Evolutionary conservation across 2,888 invertebrate species (phyloP), one percentile per base, ranked within the genome.

Genomic region (Pristionchus mayeri): DNA sequence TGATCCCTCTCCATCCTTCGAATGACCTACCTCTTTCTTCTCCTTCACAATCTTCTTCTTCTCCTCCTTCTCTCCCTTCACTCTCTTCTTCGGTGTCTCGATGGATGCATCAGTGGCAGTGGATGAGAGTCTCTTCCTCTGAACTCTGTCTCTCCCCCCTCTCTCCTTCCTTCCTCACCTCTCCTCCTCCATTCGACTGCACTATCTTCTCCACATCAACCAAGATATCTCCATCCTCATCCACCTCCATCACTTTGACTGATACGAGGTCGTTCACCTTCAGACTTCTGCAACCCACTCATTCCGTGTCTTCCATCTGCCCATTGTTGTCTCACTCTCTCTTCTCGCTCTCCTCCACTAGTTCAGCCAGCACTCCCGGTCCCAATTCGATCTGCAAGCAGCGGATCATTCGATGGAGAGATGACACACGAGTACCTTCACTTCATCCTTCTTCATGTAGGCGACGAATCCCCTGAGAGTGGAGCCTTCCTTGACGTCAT

Each of bases 11-110:
- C 54, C 54, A 11, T 50, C 54, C 7, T 54, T n/a, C n/a, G n/a
- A n/a, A n/a, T 2, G 1, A 0, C 50, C 50, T 18, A 78, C 78
- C 50, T 78, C 78, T 13, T 34, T 37, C 48, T 50, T 78, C 50
- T 78, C 78, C 78, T 50, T 78, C 48, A 24, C 78, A 27, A 50
- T 30, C 76, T 50, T 67, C 85, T 71, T 75, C 52, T 81, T 57
- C 50, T 79, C 60, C 1, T 80, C 78, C 24, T 78, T 60, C 30
- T 60, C 63, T 40, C 37, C 76, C 52, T 84, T 57, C 50, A 37
- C 48, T n/a, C 60, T 78, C 30, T 79, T 63, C 48, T 44, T 78
- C 54, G 71, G 40, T 40, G 40, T n/a, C 24, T 71, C 44, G n/a
- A n/a, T n/a, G 21, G 71, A 37, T 37, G 71, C 18, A n/a, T 44